A percentile compares a stretch with the other conserved stretches of the same genome.
phyloP scores from a whole-genome alignment of 1,140 invertebrate species.

The Aporrectodea caliginosa region DNA sequence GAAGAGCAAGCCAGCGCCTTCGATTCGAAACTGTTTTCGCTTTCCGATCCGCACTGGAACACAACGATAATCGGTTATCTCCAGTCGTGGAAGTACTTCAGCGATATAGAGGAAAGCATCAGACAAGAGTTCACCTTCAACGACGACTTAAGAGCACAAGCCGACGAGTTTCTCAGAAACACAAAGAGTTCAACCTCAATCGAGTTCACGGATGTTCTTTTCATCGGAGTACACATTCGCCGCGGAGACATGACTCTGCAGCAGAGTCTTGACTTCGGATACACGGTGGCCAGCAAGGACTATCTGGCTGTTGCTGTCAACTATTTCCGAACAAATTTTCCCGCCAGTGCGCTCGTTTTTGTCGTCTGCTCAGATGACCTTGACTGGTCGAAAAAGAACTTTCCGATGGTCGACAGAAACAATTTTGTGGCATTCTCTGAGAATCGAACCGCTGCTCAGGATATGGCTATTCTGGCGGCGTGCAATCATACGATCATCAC shows the following conservation, averaged over 20 bases:
- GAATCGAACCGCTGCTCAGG: constrained; percentile 36
- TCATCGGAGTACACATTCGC: constrained; percentile 27
- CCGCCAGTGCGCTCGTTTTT: constrained; percentile 33
- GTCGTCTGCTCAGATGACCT: constrained; percentile 41
- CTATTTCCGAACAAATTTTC: constrained; percentile 33
- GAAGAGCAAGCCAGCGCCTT: constrained; percentile 14
- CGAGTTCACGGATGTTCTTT: not conserved
- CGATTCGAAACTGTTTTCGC: constrained; percentile 19
- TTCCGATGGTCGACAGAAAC: not conserved
- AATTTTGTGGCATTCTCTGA: not conserved
- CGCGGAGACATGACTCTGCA: constrained; percentile 24
- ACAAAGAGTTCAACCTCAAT: not conserved
- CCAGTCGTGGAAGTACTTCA: constrained; percentile 34
- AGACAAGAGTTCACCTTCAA: constrained; percentile 21
- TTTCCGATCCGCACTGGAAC: constrained; percentile 27
- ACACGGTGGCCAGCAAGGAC: constrained; percentile 27
- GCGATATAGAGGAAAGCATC: constrained; percentile 10
- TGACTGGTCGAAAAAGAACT: constrained; percentile 33
- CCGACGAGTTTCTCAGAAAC: constrained; percentile 7
- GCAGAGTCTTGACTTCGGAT: constrained; percentile 31
- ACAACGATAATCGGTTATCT: constrained; percentile 23
- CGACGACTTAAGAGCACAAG: not conserved
- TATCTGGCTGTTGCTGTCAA: constrained; percentile 37
- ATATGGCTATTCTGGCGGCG: constrained; percentile 63
- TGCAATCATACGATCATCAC: constrained; percentile 39